These are phyloP conservation scores for Drosophila helvetica DNA, from an alignment of 2,888 invertebrate species.

Conservation along the genomic window DNA sequence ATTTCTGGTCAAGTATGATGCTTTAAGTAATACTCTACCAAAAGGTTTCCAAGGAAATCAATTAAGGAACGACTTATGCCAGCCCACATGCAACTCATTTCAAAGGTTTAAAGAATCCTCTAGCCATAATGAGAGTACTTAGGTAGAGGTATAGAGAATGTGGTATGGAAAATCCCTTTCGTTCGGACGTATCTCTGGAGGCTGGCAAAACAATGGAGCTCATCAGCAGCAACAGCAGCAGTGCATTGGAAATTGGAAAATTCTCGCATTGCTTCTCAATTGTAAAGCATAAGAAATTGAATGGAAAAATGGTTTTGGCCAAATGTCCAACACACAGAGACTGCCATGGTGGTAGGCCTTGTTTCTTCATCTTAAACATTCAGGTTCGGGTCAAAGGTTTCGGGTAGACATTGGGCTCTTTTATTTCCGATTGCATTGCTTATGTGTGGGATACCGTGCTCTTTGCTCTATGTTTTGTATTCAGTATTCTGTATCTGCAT, in stretches of 20 bases:
- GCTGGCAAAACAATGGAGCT: conserved; percentile 67
- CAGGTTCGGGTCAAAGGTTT: conserved; percentile 13
- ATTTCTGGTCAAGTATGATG: too few species aligned
- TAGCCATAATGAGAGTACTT: background rate
- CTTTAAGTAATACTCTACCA: conserved; percentile 4
- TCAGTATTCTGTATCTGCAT: background rate
- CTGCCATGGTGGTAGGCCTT: conserved; percentile 27
- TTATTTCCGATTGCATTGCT: conserved; percentile 45
- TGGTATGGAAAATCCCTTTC: conserved; percentile 45
- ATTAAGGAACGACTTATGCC: too few species aligned
- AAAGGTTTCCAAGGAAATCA: too few species aligned
- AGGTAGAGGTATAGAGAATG: background rate
- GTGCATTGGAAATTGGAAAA: conserved; percentile 73
- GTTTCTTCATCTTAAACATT: conserved; percentile 9
- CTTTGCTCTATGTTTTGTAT: background rate
- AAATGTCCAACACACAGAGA: conserved; percentile 20
- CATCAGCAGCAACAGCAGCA: conserved; percentile 66
- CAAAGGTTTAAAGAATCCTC: too few species aligned
- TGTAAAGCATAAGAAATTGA: conserved; percentile 46
- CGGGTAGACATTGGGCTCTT: conserved; percentile 18
- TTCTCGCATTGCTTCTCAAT: conserved; percentile 42
- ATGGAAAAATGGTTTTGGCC: conserved; percentile 48
- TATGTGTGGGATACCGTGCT: background rate
- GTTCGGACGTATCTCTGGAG: conserved; percentile 5
- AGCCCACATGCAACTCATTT: too few species aligned